phyloP scores from a whole-genome alignment of 2,113 vertebrate species.

The Trachemys scripta region DNA sequence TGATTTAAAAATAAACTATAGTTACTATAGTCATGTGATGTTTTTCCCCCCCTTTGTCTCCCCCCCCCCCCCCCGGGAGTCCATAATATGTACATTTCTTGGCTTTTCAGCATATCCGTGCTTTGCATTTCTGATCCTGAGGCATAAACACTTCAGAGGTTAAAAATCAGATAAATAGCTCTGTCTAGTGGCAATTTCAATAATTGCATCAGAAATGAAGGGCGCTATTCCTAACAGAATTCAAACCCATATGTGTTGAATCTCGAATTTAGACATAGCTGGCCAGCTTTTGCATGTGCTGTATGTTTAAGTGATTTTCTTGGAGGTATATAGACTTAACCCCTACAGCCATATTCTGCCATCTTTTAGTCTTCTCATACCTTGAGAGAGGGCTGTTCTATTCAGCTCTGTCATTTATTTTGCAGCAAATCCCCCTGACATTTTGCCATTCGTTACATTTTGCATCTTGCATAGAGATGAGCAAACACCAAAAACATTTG shows the following conservation, averaged over 20 bases:
- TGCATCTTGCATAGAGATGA: background rate
- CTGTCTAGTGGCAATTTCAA: slow-evolving; percentile 77
- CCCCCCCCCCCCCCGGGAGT: background rate
- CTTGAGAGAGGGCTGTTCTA: slow-evolving; percentile 14
- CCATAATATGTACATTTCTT: background rate
- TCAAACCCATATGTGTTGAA: slow-evolving; percentile 34
- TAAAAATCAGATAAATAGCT: slow-evolving; percentile 78
- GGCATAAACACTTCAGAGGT: background rate
- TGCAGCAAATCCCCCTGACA: background rate
- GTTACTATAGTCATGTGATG: background rate
- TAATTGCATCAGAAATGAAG: slow-evolving; percentile 65
- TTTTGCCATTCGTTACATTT: background rate
- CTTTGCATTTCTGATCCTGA: background rate
- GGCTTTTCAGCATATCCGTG: background rate
- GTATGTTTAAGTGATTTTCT: slow-evolving; percentile 1
- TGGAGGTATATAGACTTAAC: slow-evolving; percentile 15
- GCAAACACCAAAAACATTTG: background rate
- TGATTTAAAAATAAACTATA: background rate
- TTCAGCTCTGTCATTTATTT: slow-evolving; percentile 7
- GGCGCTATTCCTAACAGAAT: background rate
- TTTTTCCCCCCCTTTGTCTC: no score
- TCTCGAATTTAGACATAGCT: slow-evolving; percentile 53
- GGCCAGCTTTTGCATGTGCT: background rate
- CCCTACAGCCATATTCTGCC: slow-evolving; percentile 37
- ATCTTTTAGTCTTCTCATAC: background rate